phyloP scores from a whole-genome alignment of 2,888 invertebrate genomes.

The Dioctria linearis region DNA sequence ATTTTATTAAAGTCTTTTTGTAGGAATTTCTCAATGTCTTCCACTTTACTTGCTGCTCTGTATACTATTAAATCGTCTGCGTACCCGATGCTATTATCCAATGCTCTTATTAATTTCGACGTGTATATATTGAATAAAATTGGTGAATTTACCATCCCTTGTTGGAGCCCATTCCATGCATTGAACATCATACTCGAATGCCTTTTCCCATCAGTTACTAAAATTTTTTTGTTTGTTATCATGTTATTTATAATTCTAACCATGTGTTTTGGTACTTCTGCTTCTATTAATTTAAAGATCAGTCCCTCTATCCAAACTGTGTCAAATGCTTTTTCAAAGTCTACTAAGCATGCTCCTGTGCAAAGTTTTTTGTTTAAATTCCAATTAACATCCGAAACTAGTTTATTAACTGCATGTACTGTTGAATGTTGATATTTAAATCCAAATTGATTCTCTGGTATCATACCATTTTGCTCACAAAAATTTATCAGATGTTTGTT shows the following conservation, averaged over 20 bases:
- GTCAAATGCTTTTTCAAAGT: slow-evolving; percentile 47
- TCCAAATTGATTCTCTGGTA: slow-evolving; percentile 47
- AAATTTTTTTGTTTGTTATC: background rate
- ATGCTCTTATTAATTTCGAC: too few species aligned
- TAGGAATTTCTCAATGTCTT: background rate
- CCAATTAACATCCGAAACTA: slow-evolving; percentile 18
- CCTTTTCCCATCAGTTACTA: background rate
- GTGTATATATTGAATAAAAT: too few species aligned
- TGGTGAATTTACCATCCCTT: background rate
- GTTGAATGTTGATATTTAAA: slow-evolving; percentile 16
- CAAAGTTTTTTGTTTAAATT: slow-evolving; percentile 12
- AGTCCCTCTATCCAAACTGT: slow-evolving; percentile 35
- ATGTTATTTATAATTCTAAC: slow-evolving; percentile 9
- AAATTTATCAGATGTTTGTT: background rate
- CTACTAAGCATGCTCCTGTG: slow-evolving; percentile 28
- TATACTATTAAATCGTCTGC: background rate
- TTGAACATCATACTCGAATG: background rate
- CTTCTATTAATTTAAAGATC: background rate
- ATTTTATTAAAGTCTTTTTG: background rate
- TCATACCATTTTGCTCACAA: background rate
- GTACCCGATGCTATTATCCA: background rate
- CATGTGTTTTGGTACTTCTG: background rate
- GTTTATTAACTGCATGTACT: slow-evolving; percentile 15
- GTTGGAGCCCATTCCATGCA: slow-evolving; percentile 13
- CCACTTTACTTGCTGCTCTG: background rate